phyloP scores from a whole-genome alignment of 2,888 invertebrate species.

The Acleris emargana region DNA sequence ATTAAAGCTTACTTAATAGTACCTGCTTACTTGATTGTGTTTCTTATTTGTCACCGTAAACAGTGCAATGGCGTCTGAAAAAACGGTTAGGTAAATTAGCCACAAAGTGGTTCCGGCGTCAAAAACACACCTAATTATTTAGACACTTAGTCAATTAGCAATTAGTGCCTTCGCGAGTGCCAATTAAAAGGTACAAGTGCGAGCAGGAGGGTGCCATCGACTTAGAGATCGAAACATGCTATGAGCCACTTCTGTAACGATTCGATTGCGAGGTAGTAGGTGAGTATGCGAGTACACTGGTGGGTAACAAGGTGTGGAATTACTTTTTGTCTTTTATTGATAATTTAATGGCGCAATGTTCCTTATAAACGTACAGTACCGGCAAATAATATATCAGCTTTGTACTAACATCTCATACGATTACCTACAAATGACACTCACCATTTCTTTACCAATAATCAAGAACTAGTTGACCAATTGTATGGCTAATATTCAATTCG shows the following conservation, averaged over 20 bases:
- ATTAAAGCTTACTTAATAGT: no score
- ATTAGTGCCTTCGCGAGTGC: constrained; percentile 66
- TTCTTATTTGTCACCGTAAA: background rate
- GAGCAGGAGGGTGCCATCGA: constrained; percentile 62
- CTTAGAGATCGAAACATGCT: constrained; percentile 60
- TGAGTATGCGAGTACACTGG: background rate
- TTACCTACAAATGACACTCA: no score
- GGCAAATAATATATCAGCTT: no score
- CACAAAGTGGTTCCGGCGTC: constrained; percentile 51
- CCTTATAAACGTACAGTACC: no score
- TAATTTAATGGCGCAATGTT: no score
- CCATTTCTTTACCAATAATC: no score
- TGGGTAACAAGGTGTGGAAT: no score
- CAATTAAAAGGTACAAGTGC: constrained; percentile 82
- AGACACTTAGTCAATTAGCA: constrained; percentile 79
- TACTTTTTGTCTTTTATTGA: no score
- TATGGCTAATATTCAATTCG: no score
- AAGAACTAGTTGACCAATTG: no score
- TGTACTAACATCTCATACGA: no score
- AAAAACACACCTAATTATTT: constrained; percentile 77
- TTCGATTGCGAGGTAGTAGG: constrained; percentile 3
- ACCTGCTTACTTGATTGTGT: background rate
- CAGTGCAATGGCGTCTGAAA: background rate
- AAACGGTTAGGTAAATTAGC: constrained; percentile 25
- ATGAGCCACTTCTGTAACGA: background rate